Base-by-base conservation (phyloP, 2,113 vertebrate genomes). In the Brachypodius melanocephalos region DNA sequence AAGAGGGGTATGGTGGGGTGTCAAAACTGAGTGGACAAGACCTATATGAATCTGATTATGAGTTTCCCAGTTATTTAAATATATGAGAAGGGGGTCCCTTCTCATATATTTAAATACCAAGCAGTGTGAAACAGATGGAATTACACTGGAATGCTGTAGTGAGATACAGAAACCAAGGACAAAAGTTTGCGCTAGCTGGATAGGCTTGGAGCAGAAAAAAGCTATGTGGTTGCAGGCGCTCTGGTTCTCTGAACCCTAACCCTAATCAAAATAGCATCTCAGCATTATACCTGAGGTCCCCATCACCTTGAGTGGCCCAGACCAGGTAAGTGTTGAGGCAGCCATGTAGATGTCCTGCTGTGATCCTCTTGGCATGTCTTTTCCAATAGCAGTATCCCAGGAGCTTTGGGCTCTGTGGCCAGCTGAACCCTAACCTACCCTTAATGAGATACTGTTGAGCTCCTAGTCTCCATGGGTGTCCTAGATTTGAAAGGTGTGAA, bases 271-370 rank as follows among this genome's bases (percentile, higher is more conserved):
- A 49, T 10, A 57, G 17, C 36, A 49, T 32, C 36, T 51, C 8
- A 2, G 14, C 0, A 3, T 12, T 24, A 12, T 2, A 9, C 3
- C 22, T 58, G 43, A 80, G 26, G 8, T 38, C 12, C 17, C 8
- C 7, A 38, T 66, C 15, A 58, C 12, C 18, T n/a, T 88, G 22
- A 8, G 22, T 38, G 43, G 18, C 42, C 22, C 32, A 58, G 43
- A 38, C 9, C 34, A 15, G 26, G 14, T 29, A 43, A 45, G 3
- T 7, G 9, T 66, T 65, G 51, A 58, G 32, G 36, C 12, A 65
- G 67, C 2, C 12, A 11, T 20, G 32, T 17, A 28, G 48, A 19
- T 10, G 17, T 20, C 14, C 38, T 68, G 26, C 45, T 49, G 38
- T 10, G 21, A 67, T 59, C 20, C 26, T 14, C 20, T 31, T 36